Conservation (phyloP, 2,888 invertebrate genomes). For the Oligia strigilis region DNA sequence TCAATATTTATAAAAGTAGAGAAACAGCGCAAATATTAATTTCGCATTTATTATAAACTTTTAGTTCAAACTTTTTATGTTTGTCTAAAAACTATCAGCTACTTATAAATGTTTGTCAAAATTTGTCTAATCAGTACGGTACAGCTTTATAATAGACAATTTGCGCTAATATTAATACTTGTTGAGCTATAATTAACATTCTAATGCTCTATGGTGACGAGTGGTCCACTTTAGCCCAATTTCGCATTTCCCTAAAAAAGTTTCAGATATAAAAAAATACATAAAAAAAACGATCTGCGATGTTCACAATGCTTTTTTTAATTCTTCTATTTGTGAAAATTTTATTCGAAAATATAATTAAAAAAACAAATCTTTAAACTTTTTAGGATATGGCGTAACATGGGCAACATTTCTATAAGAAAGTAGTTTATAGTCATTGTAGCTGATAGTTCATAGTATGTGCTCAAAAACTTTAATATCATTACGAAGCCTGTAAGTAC, state of each 20-base stretch:
- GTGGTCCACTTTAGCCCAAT: neutral
- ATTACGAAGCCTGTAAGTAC: slow-evolving; percentile 19
- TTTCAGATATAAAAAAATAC: neutral
- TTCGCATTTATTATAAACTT: slow-evolving; percentile 40
- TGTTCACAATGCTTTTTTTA: neutral
- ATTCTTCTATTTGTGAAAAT: neutral
- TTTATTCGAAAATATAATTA: neutral
- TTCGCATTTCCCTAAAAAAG: neutral
- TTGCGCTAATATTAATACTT: slow-evolving; percentile 17
- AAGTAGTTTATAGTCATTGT: slow-evolving; percentile 23
- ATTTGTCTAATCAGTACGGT: slow-evolving; percentile 35
- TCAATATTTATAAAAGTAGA: slow-evolving; percentile 63
- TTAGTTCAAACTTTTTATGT: slow-evolving; percentile 39
- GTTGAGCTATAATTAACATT: slow-evolving; percentile 33
- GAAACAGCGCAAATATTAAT: slow-evolving; percentile 43
- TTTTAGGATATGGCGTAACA: slow-evolving; percentile 3
- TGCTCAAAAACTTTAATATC: slow-evolving; percentile 42
- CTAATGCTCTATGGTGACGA: slow-evolving; percentile 21
- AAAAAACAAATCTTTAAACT: neutral
- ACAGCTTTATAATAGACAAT: slow-evolving; percentile 32
- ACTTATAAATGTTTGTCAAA: slow-evolving; percentile 24
- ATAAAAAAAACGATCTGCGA: neutral
- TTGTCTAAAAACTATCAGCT: slow-evolving; percentile 64
- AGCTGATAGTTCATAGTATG: slow-evolving; percentile 57
- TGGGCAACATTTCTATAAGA: neutral